Evolutionary conservation across 2,888 invertebrate species (phyloP).

Genomic region (Dynastes maya): DNA sequence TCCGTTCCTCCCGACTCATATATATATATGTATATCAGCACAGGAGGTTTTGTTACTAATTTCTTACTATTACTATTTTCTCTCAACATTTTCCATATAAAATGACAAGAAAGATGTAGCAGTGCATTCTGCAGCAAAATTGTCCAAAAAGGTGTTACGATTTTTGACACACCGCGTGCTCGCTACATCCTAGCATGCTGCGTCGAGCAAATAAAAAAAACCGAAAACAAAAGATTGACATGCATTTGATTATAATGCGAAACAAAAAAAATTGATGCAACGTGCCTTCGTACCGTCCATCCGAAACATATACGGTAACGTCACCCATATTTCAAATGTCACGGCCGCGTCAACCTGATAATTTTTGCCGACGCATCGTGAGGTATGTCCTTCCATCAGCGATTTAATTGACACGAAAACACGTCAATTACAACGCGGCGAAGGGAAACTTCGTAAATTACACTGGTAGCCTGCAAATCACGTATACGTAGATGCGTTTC

Average conservation of each 20-base stretch:
- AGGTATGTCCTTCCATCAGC: not conserved
- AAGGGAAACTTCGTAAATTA: constrained; percentile 7
- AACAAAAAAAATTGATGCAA: not conserved
- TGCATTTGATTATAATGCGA: not conserved
- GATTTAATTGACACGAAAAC: constrained; percentile 25
- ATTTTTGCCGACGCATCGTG: constrained; percentile 1
- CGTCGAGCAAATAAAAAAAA: no score
- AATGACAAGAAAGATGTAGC: no score
- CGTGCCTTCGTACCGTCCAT: not conserved
- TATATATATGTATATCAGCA: no score
- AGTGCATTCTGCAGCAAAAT: no score
- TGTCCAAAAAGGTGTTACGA: no score
- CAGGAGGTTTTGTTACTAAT: no score
- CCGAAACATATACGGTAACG: not conserved
- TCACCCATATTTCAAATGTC: not conserved
- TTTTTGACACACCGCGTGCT: no score
- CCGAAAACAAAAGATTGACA: no score
- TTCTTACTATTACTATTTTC: no score
- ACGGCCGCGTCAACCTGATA: not conserved
- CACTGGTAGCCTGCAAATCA: not conserved
- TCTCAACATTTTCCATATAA: no score
- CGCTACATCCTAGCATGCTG: no score
- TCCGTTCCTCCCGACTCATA: no score
- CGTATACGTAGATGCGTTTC: not conserved
- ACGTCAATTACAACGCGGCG: constrained; percentile 15